Conservation (phyloP, 2,888 invertebrate genomes). For the Blastobasis adustella region DNA sequence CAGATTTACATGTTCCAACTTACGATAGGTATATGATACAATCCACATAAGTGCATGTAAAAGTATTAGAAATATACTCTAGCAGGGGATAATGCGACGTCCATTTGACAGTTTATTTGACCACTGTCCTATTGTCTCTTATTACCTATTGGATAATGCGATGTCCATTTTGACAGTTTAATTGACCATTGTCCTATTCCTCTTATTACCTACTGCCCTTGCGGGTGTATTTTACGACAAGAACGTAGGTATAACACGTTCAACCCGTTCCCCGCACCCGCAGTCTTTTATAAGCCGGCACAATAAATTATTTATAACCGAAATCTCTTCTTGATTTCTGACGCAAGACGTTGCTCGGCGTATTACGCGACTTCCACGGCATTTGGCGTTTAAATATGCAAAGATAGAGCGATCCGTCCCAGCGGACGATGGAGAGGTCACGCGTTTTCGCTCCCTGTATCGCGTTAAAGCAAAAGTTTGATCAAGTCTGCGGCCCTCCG, state of each 20-base stretch:
- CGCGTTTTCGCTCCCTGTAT: slow-evolving; percentile 15
- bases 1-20: too few relatives aligned
- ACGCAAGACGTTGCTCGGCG: slow-evolving; percentile 14
- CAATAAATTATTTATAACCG: slow-evolving; percentile 19
- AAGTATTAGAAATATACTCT: too few relatives aligned
- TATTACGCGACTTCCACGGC: slow-evolving; percentile 23
- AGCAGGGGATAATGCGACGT: too few relatives aligned
- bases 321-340: slow-evolving; percentile 22
- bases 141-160: too few relatives aligned
- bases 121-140: too few relatives aligned
- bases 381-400: slow-evolving; percentile 30
- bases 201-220: too few relatives aligned
- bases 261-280: not conserved
- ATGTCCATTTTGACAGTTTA: too few relatives aligned
- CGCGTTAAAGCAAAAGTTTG: slow-evolving; percentile 9
- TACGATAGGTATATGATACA: too few relatives aligned
- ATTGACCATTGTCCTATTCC: too few relatives aligned
- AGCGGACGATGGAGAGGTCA: slow-evolving; percentile 9
- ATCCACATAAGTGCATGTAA: too few relatives aligned
- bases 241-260: not conserved
- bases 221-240: too few relatives aligned
- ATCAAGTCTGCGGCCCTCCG: not conserved
- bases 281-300: not conserved
- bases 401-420: slow-evolving; percentile 25
- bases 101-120: too few relatives aligned